Evolutionary conservation across 2,888 invertebrate genomes (phyloP).

Genomic region (Steinernema hermaphroditum): DNA sequence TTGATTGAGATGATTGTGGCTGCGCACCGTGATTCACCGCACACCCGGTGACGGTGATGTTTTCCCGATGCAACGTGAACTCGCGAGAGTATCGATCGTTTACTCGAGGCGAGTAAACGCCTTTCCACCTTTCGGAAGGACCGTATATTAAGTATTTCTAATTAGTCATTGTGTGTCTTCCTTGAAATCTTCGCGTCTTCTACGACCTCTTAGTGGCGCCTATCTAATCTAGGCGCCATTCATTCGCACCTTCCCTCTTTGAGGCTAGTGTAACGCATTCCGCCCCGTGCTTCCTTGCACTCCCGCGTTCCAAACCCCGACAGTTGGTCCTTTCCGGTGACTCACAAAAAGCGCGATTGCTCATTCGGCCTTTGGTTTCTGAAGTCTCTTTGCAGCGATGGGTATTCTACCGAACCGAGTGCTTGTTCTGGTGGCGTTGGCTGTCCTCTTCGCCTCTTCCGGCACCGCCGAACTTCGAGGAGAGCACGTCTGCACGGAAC

Average conservation of each 20-base stretch:
- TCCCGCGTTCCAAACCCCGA: background rate
- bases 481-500: constrained; percentile 40
- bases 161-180: background rate
- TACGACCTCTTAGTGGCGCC: too few species aligned
- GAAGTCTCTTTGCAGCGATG: background rate
- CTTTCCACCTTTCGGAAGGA: background rate
- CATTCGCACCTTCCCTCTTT: too few species aligned
- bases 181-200: background rate
- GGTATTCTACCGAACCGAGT: constrained; percentile 15
- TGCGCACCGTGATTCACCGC: constrained; percentile 22
- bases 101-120: constrained; percentile 2
- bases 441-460: background rate
- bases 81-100: background rate
- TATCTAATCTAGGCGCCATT: too few species aligned
- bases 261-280: too few species aligned
- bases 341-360: background rate
- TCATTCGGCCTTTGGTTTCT: background rate
- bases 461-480: constrained; percentile 34
- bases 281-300: too few species aligned
- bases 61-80: background rate
- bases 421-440: background rate
- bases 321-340: constrained; percentile 18
- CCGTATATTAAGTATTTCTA: constrained; percentile 6
- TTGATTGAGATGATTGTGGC: constrained; percentile 17
- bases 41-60: background rate